Conservation (phyloP, 2,888 invertebrate genomes). For the Epicampocera succincta region DNA sequence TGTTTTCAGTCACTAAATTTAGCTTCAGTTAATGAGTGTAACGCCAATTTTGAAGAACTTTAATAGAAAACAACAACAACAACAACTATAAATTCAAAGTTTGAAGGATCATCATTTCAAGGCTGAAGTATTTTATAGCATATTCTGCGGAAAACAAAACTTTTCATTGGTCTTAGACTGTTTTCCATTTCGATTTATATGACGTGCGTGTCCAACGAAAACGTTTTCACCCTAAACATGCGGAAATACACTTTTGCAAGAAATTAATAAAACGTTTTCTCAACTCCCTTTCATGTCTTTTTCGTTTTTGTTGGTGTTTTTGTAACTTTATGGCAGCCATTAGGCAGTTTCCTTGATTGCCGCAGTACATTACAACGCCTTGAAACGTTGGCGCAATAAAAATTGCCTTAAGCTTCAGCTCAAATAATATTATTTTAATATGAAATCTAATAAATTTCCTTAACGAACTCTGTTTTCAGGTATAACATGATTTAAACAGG, state of each 20-base stretch:
- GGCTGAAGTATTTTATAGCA: no score
- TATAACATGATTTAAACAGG: no score
- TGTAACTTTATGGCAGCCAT: slow-evolving; percentile 36
- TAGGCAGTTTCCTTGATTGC: slow-evolving; percentile 50
- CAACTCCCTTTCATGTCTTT: slow-evolving; percentile 21
- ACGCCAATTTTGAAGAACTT: no score
- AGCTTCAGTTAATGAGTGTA: no score
- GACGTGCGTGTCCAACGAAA: slow-evolving; percentile 16
- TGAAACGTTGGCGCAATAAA: neutral
- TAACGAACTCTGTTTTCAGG: no score
- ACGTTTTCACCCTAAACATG: neutral
- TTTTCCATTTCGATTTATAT: neutral
- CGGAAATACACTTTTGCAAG: slow-evolving; percentile 15
- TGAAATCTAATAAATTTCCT: neutral
- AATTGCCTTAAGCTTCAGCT: neutral
- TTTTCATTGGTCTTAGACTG: no score
- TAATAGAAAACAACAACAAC: no score
- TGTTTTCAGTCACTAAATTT: no score
- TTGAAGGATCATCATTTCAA: no score
- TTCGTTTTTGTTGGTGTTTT: neutral
- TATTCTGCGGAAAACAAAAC: no score
- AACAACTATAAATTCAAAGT: no score
- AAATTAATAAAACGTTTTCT: slow-evolving; percentile 48
- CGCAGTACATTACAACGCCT: slow-evolving; percentile 18
- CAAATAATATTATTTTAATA: neutral